Conservation (phyloP, 2,797 vertebrate genomes). For the Coregonus sp. region DNA sequence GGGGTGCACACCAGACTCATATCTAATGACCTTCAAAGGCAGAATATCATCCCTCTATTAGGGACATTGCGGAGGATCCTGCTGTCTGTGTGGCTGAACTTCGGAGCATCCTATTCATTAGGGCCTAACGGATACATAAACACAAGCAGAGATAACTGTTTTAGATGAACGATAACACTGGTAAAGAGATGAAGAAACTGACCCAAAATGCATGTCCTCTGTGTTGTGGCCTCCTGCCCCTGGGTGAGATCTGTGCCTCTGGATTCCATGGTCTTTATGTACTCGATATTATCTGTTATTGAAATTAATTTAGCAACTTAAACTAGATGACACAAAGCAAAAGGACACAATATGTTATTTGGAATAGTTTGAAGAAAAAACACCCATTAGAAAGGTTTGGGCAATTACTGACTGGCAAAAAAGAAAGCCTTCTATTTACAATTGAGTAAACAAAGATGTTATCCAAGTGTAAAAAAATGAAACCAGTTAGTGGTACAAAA, state of each 20-base stretch:
- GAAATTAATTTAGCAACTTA: background rate
- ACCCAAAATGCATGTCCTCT: conserved; percentile 56
- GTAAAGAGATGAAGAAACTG: conserved; percentile 38
- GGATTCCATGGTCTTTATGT: conserved; percentile 69
- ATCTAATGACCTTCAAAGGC: conserved; percentile 1
- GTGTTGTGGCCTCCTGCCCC: conserved; percentile 56
- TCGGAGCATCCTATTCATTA: too few relatives aligned
- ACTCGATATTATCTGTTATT: conserved; percentile 40
- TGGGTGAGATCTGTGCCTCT: conserved; percentile 56
- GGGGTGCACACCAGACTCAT: background rate
- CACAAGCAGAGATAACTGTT: conserved; percentile 16
- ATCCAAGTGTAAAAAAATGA: conserved; percentile 14
- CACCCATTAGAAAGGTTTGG: background rate
- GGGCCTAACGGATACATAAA: conserved; percentile 4
- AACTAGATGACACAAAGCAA: too few relatives aligned
- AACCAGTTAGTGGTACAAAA: conserved; percentile 8
- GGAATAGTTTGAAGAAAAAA: too few relatives aligned
- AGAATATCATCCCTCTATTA: background rate
- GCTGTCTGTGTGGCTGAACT: background rate
- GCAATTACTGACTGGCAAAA: background rate
- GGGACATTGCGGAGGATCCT: background rate
- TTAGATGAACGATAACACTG: background rate
- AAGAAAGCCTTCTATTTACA: background rate
- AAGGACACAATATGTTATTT: too few relatives aligned
- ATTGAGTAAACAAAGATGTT: background rate